A percentile compares a stretch with the other conserved stretches of the same genome.
phyloP scores from a whole-genome alignment of 2,797 vertebrate genomes.

The Sebastes oblongus region DNA sequence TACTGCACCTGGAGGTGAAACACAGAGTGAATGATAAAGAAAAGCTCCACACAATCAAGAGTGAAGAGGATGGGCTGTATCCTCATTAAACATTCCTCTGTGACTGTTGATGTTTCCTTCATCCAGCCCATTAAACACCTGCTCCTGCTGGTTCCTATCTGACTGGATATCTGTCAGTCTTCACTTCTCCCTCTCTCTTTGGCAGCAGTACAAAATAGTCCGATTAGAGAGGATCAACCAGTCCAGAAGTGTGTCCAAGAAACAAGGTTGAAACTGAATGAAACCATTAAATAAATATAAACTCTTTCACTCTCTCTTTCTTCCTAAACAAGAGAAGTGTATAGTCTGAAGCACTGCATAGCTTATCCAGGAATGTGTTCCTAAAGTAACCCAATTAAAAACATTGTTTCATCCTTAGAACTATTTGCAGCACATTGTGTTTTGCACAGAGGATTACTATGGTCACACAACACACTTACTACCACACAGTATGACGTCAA shows the following conservation, averaged over 20 bases:
- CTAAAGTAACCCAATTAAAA: no score
- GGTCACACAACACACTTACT: no score
- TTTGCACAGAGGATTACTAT: no score
- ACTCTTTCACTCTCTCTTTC: background rate
- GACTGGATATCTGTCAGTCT: background rate
- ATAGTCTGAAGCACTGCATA: background rate
- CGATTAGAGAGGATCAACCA: background rate
- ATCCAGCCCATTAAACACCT: constrained; percentile 4
- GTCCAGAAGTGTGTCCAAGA: background rate
- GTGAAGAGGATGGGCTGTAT: background rate
- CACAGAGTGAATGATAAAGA: background rate
- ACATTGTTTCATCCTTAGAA: no score
- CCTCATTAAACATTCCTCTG: background rate
- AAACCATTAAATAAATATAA: background rate
- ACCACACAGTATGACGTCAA: no score
- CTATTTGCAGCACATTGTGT: no score
- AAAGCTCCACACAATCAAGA: background rate
- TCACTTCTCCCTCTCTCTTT: background rate
- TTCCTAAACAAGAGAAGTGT: background rate
- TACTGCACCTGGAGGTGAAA: constrained; percentile 3
- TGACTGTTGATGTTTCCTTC: background rate
- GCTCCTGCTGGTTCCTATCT: constrained; percentile 39
- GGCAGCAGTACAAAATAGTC: background rate
- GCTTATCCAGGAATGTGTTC: background rate
- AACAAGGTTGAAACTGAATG: background rate